A percentile compares a stretch with the other conserved stretches of the same genome.
These are phyloP conservation scores for Cancer borealis DNA, from an alignment of 2,888 invertebrate genomes.

Conservation along the genomic window DNA sequence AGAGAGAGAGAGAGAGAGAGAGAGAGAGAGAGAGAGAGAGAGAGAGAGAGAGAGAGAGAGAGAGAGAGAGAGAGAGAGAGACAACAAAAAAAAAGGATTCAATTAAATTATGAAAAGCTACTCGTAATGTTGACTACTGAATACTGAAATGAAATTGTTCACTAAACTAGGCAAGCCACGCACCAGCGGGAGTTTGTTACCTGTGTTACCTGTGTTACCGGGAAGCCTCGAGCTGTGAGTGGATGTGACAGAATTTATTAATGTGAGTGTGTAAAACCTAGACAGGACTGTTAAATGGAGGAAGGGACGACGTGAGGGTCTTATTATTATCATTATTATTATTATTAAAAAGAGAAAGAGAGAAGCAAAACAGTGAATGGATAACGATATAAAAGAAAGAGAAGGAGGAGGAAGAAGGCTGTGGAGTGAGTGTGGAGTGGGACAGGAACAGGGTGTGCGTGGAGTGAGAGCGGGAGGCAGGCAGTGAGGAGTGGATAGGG, in stretches of 20 bases:
- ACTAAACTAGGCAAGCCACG: not conserved
- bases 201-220: not conserved
- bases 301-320: not conserved
- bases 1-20: not conserved
- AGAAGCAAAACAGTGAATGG: not conserved
- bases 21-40: conserved; percentile 13
- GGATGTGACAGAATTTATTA: conserved; percentile 5
- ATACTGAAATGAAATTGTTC: not conserved
- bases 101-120: conserved; percentile 14
- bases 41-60: conserved; percentile 42
- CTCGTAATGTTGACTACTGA: not conserved
- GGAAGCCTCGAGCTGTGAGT: not conserved
- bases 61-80: not conserved
- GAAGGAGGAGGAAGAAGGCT: not conserved
- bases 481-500: not conserved
- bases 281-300: not conserved
- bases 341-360: not conserved
- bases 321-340: not conserved
- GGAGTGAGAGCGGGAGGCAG: not conserved
- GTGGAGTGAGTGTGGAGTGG: not conserved
- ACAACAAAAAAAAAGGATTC: not conserved
- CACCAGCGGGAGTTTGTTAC: not conserved
- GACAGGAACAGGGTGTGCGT: not conserved
- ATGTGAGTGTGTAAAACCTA: not conserved
- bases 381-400: not conserved